These are phyloP conservation scores for Caenorhabditis sp. DNA, from an alignment of 2,888 invertebrate species.

Conservation along the genomic window DNA sequence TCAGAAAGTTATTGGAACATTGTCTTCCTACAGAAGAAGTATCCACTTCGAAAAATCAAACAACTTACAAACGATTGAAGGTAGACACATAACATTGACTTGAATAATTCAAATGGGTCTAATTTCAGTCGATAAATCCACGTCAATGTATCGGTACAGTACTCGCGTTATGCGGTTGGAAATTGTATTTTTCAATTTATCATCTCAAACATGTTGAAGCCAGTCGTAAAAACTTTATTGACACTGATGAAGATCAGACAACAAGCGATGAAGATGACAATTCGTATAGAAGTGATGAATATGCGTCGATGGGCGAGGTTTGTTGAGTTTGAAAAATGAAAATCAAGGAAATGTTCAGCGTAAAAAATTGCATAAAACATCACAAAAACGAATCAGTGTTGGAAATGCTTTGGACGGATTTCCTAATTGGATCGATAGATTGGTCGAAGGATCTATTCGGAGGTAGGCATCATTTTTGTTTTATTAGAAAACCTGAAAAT, in stretches of 20 bases:
- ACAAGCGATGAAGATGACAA: slow-evolving; percentile 23
- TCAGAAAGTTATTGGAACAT: slow-evolving; percentile 85
- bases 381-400: slow-evolving; percentile 34
- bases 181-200: slow-evolving; percentile 98
- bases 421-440: slow-evolving; percentile 92
- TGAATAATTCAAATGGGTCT: background rate
- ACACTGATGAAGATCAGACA: slow-evolving; percentile 30
- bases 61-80: slow-evolving; percentile 54
- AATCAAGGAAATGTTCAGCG: slow-evolving; percentile 16
- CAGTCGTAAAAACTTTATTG: slow-evolving; percentile 33
- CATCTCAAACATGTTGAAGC: slow-evolving; percentile 88
- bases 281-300: slow-evolving; percentile 33
- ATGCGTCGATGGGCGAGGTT: slow-evolving; percentile 38
- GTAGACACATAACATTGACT: slow-evolving; percentile 9
- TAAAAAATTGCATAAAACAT: slow-evolving; percentile 36
- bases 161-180: slow-evolving; percentile 90
- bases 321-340: background rate
- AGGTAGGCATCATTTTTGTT: slow-evolving; percentile 20
- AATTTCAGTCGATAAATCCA: slow-evolving; percentile 81
- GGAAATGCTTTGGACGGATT: slow-evolving; percentile 85
- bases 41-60: slow-evolving; percentile 28
- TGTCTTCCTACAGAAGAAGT: slow-evolving; percentile 77
- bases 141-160: slow-evolving; percentile 96
- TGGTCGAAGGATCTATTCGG: slow-evolving; percentile 94
- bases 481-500: background rate